A percentile compares a stretch with the other conserved stretches of the same genome.
These are phyloP conservation scores for Anorthoa munda DNA, from an alignment of 2,888 invertebrate species.

Conservation along the genomic window DNA sequence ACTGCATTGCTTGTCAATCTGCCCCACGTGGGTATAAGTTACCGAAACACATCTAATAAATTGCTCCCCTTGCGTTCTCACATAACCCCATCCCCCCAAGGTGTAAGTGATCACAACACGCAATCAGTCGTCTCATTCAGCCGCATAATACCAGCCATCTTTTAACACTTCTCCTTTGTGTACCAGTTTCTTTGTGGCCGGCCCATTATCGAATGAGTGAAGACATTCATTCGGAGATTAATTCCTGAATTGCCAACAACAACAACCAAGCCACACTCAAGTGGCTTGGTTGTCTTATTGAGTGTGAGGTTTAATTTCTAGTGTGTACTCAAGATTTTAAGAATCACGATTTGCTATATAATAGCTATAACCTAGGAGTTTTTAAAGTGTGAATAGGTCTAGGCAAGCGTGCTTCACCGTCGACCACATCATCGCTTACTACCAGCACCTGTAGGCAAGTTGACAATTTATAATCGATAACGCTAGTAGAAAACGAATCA, in stretches of 20 bases:
- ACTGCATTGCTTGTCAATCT: too few relatives aligned
- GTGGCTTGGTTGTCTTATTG: too few relatives aligned
- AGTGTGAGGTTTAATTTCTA: neutral
- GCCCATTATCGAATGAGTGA: conserved; percentile 71
- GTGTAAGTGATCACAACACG: conserved; percentile 82
- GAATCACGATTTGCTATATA: too few relatives aligned
- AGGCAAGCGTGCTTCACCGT: too few relatives aligned
- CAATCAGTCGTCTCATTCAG: conserved; percentile 85
- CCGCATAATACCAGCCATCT: conserved; percentile 84
- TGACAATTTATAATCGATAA: too few relatives aligned
- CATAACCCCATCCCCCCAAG: conserved; percentile 69
- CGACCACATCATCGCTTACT: too few relatives aligned
- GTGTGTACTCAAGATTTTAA: neutral
- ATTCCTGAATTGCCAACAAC: conserved; percentile 35
- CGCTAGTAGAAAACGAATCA: too few relatives aligned
- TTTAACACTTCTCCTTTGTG: conserved; percentile 83
- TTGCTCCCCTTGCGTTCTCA: conserved; percentile 29
- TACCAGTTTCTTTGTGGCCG: conserved; percentile 72
- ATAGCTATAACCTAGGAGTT: too few relatives aligned
- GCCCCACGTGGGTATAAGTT: too few relatives aligned
- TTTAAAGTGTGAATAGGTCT: too few relatives aligned
- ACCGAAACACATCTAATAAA: neutral
- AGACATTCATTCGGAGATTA: conserved; percentile 61
- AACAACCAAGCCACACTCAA: too few relatives aligned
- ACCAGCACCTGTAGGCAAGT: too few relatives aligned